Base-by-base conservation (phyloP, 2,888 invertebrate species). In the Anoplius nigerrimus region DNA sequence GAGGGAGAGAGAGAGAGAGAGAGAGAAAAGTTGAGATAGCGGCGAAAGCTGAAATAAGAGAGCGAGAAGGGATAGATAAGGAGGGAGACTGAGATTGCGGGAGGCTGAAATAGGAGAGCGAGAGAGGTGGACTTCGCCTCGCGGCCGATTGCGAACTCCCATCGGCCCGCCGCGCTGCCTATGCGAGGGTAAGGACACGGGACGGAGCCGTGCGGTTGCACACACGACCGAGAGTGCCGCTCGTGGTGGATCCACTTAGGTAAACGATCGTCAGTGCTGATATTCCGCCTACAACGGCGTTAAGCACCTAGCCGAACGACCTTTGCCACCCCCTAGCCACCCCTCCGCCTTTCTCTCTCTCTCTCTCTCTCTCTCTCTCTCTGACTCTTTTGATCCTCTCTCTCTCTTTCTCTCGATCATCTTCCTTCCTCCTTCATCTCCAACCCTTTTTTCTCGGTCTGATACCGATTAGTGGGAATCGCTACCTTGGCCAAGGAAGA, bases 231-330 rank as follows among this genome's bases (percentile, higher is more conserved):
- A n/a, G 58, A 18, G 16, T 56, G 60, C 60, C 43, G 64, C 70
- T 57, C 34, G 53, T 53, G 22, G 42, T 55, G 58, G 62, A 51
- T 65, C 61, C 64, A 57, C 60, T 56, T 67, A 62, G 61, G 62
- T 64, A 74, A 70, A 72, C 65, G 75, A 74, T 71, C 69, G 51
- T 51, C 74, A 59, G 53, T 45, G 24, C 51, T 18, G 71, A 69
- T 65, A 66, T 63, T 68, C 58, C 67, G 57, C 67, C 53, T 75
- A 71, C 75, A 68, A 64, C 51, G 16, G 63, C 57, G 67, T 57
- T 75, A 69, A 75, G 52, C 62, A 62, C 57, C 64, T 27, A 53
- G 24, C 15, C 43, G 56, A 46, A 42, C 62, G 66, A 76, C 54
- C 69, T 66, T 45, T 63, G 65, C n/a, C 61, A 51, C 66, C 74